phyloP scores from a whole-genome alignment of 1,140 invertebrate species.

The Anastatus disparis region DNA sequence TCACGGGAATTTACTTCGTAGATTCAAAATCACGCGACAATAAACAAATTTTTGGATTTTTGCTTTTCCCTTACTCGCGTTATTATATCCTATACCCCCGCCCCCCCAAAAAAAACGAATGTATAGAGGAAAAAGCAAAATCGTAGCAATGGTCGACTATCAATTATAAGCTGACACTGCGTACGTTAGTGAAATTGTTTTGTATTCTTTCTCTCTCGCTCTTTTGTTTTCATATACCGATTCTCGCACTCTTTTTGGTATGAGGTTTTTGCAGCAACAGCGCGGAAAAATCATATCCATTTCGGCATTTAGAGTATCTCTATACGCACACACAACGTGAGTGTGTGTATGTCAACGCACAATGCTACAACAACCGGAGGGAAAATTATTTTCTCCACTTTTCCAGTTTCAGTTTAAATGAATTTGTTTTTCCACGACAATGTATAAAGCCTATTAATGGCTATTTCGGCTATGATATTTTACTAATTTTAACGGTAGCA shows the following conservation, averaged over 20 bases:
- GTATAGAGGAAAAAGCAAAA: not conserved
- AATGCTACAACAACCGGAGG: constrained; percentile 1
- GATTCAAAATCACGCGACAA: constrained; percentile 32
- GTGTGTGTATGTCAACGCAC: not conserved
- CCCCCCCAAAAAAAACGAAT: not conserved
- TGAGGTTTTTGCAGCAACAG: not conserved
- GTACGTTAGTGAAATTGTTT: constrained; percentile 48
- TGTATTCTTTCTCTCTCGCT: constrained; percentile 42
- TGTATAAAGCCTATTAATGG: not conserved
- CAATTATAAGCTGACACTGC: constrained; percentile 35
- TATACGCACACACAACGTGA: not conserved
- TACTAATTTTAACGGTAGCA: constrained; percentile 11
- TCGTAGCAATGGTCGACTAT: constrained; percentile 16
- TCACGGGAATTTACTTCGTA: constrained; percentile 28
- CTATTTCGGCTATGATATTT: not conserved
- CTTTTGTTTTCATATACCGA: not conserved
- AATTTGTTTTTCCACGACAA: constrained; percentile 15
- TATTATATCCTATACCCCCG: too few species aligned
- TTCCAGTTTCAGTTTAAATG: constrained; percentile 20
- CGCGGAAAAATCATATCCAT: constrained; percentile 45
- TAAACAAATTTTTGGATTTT: constrained; percentile 43
- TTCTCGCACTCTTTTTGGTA: constrained; percentile 11
- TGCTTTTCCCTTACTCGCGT: too few species aligned
- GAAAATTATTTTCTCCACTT: constrained; percentile 45
- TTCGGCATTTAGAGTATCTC: constrained; percentile 38